Evolutionary conservation across 1,140 invertebrate species (phyloP).

Genomic region (Maniola jurtina): DNA sequence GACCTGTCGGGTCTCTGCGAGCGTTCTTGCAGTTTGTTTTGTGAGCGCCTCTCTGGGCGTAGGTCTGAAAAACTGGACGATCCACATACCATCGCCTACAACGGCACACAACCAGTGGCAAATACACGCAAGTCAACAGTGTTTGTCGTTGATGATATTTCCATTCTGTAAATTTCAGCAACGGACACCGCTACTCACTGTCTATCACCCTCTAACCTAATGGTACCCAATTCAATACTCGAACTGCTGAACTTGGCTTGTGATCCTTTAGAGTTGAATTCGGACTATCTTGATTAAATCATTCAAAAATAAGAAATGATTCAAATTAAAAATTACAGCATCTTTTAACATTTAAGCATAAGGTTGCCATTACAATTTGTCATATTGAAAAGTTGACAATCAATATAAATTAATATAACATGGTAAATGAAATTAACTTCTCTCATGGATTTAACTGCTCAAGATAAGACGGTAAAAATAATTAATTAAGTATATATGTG

Average conservation of each 20-base stretch:
- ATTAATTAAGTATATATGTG: background rate
- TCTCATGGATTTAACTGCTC: background rate
- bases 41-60: slow-evolving; percentile 70
- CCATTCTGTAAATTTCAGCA: slow-evolving; percentile 72
- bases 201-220: slow-evolving; percentile 51
- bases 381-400: background rate
- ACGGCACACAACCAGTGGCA: slow-evolving; percentile 70
- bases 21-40: slow-evolving; percentile 64
- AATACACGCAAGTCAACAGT: slow-evolving; percentile 61
- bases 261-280: slow-evolving; percentile 45
- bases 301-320: slow-evolving; percentile 14
- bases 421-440: background rate
- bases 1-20: slow-evolving; percentile 67
- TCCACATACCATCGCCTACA: slow-evolving; percentile 78
- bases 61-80: slow-evolving; percentile 78
- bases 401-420: background rate
- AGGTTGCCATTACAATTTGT: slow-evolving; percentile 63
- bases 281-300: slow-evolving; percentile 31
- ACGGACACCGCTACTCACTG: slow-evolving; percentile 70
- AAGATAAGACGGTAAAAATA: background rate
- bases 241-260: slow-evolving; percentile 56
- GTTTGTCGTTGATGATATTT: slow-evolving; percentile 72
- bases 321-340: slow-evolving; percentile 31
- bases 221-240: slow-evolving; percentile 41
- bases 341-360: slow-evolving; percentile 58